A percentile compares a stretch with the other conserved stretches of the same genome.
Conservation (phyloP, 2,113 vertebrate species). For the Haliaeetus leucogaster region DNA sequence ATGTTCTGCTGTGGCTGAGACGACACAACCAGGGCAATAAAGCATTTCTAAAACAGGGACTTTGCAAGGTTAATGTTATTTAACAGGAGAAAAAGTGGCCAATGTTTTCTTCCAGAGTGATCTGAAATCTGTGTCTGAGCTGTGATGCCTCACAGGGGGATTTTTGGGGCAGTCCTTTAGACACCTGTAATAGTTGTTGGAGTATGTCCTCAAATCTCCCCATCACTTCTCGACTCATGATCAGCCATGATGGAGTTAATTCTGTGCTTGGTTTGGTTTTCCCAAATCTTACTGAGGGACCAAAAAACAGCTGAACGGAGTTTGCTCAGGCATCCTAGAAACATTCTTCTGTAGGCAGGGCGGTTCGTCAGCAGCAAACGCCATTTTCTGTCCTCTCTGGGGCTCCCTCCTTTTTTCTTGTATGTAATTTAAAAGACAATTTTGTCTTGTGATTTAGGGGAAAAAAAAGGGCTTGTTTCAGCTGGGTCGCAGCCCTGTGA, state of each 20-base stretch:
- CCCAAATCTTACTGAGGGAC: not conserved
- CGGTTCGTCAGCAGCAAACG: not conserved
- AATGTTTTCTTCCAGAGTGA: not conserved
- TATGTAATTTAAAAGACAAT: not conserved
- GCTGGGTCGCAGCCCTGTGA: not conserved
- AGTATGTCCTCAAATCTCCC: not conserved
- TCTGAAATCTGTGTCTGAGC: not conserved
- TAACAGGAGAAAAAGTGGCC: not conserved
- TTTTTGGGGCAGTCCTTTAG: not conserved
- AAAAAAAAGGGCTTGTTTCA: not conserved
- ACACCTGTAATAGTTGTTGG: not conserved
- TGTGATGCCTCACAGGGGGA: rapidly evolving
- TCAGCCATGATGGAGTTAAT: not conserved
- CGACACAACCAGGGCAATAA: not conserved
- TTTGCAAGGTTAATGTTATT: not conserved
- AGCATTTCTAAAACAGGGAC: not conserved
- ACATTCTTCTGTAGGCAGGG: not conserved
- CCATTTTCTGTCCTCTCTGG: not conserved
- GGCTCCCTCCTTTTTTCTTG: not conserved
- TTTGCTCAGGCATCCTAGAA: not conserved
- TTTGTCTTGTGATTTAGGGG: not conserved
- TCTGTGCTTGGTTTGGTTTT: not conserved
- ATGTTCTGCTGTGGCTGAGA: not conserved
- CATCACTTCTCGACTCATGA: not conserved
- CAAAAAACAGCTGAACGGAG: not conserved